These are phyloP conservation scores for Asbolus verrucosus DNA, from an alignment of 1,140 invertebrate species.

Conservation along the genomic window DNA sequence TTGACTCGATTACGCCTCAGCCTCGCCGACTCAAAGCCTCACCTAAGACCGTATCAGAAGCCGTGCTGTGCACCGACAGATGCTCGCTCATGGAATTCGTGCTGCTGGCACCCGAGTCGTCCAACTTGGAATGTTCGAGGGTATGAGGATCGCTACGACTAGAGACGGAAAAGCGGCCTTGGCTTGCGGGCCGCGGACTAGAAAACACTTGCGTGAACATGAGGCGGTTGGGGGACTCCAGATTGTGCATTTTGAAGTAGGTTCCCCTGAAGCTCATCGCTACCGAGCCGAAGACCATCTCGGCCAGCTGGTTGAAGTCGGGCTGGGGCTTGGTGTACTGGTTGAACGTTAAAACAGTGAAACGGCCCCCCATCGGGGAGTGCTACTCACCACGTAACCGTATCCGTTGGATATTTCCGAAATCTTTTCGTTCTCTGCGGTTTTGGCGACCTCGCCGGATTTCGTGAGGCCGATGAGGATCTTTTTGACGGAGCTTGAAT, in stretches of 20 bases:
- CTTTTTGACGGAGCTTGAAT: slow-evolving; percentile 80
- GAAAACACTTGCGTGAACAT: slow-evolving; percentile 76
- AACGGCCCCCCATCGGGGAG: neutral
- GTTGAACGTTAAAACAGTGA: slow-evolving; percentile 44
- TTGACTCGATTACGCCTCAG: no score
- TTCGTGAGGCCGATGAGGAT: slow-evolving; percentile 64
- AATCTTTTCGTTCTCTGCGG: slow-evolving; percentile 58
- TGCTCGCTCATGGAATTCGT: slow-evolving; percentile 59
- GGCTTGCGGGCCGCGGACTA: slow-evolving; percentile 52
- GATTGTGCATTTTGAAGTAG: slow-evolving; percentile 84
- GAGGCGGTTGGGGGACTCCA: slow-evolving; percentile 77
- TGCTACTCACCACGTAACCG: slow-evolving; percentile 68
- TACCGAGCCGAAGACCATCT: slow-evolving; percentile 91
- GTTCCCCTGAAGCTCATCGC: slow-evolving; percentile 87
- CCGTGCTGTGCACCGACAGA: slow-evolving; percentile 58
- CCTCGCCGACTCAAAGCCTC: no score
- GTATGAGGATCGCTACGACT: slow-evolving; percentile 51
- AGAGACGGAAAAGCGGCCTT: slow-evolving; percentile 40
- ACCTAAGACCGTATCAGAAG: slow-evolving; percentile 61
- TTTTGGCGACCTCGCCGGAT: slow-evolving; percentile 45
- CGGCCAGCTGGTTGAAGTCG: slow-evolving; percentile 81
- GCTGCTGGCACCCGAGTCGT: slow-evolving; percentile 60
- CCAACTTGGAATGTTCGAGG: slow-evolving; percentile 59
- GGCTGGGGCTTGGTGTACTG: slow-evolving; percentile 73
- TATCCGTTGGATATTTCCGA: slow-evolving; percentile 70